Base-by-base conservation (phyloP, 2,888 invertebrate species). In the Yponomeuta cagnagella region DNA sequence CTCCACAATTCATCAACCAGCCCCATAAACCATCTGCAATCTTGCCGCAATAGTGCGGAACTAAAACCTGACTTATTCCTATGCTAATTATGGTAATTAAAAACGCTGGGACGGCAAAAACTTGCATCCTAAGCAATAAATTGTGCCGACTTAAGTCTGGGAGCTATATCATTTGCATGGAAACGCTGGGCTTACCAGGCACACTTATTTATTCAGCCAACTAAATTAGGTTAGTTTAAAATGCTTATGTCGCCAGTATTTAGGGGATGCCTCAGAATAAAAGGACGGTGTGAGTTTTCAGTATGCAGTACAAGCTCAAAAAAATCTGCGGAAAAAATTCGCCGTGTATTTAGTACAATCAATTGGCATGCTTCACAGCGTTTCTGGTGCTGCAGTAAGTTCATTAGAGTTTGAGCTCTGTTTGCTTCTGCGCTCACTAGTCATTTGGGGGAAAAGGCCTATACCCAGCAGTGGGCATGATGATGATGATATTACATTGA, bases 1-100 rank as follows among this genome's bases (percentile, higher is more conserved):
- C 43, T 43, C 15, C 52, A 58, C 15, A 15, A 58, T 52, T 52
- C 12, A 15, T 58, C 15, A 58, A 15, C 52, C 52, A 58, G 52
- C 15, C 31, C 33, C 65, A 65, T 30, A 65, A 65, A 31, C 52
- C 52, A 58, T 58, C 65, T 65, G 65, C 65, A 30, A 33, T 33
- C 67, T 67, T 64, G 31, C 30, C 64, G 67, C 67, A 58, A 58
- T 58, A 58, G 52, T 37, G 67, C 10, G 33, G 33, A 37, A 43
- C 33, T 52, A 52, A 68, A 52, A 68, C 52, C 68, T 52, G 52
- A 68, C 48, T 68, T 68, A 68, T 68, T 48, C 23, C 23, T 15
- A 68, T 48, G 48, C 68, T 48, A 30, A 68, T 68, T 68, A 68
- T 68, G 68, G 68, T 69, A 69, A 69, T 69, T 69, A 69, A 63